Conservation (phyloP, 2,888 invertebrate genomes). For the Leucoptera coffeella region DNA sequence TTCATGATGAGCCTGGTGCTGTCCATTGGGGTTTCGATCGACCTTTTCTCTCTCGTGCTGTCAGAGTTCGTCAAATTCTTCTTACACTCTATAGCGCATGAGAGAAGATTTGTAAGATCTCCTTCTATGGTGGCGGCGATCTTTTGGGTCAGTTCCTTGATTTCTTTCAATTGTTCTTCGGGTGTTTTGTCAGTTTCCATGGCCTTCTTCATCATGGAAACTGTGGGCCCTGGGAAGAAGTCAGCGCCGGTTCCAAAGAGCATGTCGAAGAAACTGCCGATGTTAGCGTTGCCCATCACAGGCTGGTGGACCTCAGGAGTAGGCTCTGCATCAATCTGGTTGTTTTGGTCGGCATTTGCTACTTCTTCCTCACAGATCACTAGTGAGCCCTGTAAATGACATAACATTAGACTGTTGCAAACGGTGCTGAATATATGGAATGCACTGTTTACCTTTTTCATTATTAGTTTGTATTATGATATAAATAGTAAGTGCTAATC, state of each 20-base stretch:
- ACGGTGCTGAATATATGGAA: too few relatives aligned
- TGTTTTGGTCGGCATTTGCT: too few relatives aligned
- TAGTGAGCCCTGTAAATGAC: too few relatives aligned
- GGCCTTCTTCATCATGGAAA: slow-evolving; percentile 24
- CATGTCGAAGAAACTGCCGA: slow-evolving; percentile 25
- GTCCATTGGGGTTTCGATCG: slow-evolving; percentile 28
- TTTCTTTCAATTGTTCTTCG: slow-evolving; percentile 32
- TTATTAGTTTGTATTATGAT: too few relatives aligned
- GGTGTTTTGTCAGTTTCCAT: slow-evolving; percentile 19
- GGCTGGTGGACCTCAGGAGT: too few relatives aligned
- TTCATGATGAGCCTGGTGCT: slow-evolving; percentile 27
- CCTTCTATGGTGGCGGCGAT: slow-evolving; percentile 22
- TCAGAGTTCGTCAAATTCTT: slow-evolving; percentile 15
- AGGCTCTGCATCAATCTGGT: too few relatives aligned
- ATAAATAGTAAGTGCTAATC: too few relatives aligned
- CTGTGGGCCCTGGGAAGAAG: slow-evolving; percentile 19
- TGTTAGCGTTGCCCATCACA: too few relatives aligned
- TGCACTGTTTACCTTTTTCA: too few relatives aligned
- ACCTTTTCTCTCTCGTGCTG: slow-evolving; percentile 19
- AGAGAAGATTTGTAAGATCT: slow-evolving; percentile 26
- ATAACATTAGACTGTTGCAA: too few relatives aligned
- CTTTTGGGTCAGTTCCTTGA: slow-evolving; percentile 25
- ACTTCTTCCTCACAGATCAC: too few relatives aligned
- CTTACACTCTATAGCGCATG: slow-evolving; percentile 16
- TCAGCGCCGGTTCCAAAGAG: slow-evolving; percentile 13